A percentile compares a stretch with the other conserved stretches of the same genome.
phyloP scores from a whole-genome alignment of 1,140 invertebrate species.

The Vanessa atalanta region DNA sequence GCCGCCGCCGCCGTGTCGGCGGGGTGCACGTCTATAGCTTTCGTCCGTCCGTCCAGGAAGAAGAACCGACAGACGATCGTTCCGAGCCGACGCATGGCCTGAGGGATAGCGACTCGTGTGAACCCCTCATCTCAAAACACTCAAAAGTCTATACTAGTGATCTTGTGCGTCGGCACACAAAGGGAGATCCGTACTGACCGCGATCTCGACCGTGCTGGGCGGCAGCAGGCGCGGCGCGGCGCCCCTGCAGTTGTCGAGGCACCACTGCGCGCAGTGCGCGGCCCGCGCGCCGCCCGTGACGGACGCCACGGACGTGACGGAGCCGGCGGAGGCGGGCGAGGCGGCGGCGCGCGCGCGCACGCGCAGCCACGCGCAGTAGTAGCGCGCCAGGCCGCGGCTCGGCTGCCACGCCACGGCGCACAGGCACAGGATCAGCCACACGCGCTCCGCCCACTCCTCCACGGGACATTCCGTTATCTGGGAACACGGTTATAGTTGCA shows the following conservation, averaged over 20 bases:
- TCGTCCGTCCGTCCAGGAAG: constrained; percentile 96
- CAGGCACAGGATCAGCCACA: constrained; percentile 95
- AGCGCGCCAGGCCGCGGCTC: constrained; percentile 90
- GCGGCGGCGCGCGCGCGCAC: constrained; percentile 47
- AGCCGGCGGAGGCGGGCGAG: constrained; percentile 42
- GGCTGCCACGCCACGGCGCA: constrained; percentile 96
- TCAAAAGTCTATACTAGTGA: background rate
- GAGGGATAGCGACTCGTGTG: constrained; percentile 41
- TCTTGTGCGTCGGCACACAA: no score
- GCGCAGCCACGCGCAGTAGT: constrained; percentile 77
- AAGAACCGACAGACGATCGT: constrained; percentile 97
- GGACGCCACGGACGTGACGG: constrained; percentile 30
- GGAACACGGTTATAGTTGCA: background rate
- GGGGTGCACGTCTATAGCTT: constrained; percentile 97
- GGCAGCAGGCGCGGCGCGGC: constrained; percentile 91
- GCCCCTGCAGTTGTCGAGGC: constrained; percentile 94
- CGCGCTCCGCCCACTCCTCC: constrained; percentile 88
- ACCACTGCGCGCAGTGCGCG: constrained; percentile 95
- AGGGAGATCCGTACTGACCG: constrained; percentile 77
- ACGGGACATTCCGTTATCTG: constrained; percentile 92
- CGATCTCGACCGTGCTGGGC: constrained; percentile 95
- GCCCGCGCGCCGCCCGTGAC: constrained; percentile 45
- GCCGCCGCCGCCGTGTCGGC: constrained; percentile 96
- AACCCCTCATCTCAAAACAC: background rate
- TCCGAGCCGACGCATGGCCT: constrained; percentile 94